phyloP scores from a whole-genome alignment of 2,797 vertebrate genomes.

The Myotis findleyi region DNA sequence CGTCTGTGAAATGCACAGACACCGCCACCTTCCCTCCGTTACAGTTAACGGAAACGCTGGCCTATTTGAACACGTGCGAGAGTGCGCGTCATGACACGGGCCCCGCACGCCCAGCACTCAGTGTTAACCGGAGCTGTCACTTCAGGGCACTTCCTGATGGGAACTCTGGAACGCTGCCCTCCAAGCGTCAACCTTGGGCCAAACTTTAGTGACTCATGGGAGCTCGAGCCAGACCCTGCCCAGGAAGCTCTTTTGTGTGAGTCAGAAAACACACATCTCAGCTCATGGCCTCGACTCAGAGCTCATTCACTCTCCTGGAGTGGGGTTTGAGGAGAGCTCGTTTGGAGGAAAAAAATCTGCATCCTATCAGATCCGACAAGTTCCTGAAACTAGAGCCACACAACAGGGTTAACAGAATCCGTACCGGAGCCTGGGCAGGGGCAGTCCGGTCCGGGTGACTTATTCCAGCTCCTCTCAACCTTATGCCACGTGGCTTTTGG shows the following conservation, averaged over 20 bases:
- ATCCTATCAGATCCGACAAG: not conserved
- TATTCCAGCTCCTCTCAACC: not conserved
- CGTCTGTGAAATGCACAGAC: not conserved
- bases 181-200: not conserved
- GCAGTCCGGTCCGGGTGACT: accelerated
- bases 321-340: not conserved
- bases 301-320: not conserved
- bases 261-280: not conserved
- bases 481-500: not conserved
- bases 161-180: not conserved
- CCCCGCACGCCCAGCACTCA: accelerated
- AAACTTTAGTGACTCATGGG: not conserved
- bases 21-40: not conserved
- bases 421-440: not conserved
- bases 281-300: not conserved
- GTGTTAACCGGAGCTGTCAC: not conserved
- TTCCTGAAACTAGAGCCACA: not conserved
- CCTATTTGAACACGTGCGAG: not conserved
- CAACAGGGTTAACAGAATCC: not conserved
- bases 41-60: not conserved
- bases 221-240: not conserved
- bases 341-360: not conserved
- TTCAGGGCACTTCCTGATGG: not conserved
- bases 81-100: accelerated
- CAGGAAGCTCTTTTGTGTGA: not conserved